phyloP scores from a whole-genome alignment of 2,113 vertebrate genomes.

The Phylloscopus whistleri region DNA sequence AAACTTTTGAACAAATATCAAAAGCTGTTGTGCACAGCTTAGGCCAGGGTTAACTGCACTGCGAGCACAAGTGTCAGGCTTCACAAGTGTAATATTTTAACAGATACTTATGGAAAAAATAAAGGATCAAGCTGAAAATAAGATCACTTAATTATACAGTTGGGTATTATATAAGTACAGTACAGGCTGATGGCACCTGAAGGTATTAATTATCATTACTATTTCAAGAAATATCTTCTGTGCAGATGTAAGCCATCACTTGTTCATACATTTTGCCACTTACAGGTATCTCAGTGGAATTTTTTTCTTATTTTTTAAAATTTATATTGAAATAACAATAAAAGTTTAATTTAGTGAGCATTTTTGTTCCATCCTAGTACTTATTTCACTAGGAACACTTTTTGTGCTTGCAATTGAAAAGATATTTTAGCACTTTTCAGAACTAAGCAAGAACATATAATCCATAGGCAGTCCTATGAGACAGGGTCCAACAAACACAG shows the following conservation, averaged over 20 bases:
- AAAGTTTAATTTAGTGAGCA: background rate
- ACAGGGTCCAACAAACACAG: background rate
- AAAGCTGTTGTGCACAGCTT: background rate
- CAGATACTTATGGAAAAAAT: background rate
- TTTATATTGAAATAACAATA: background rate
- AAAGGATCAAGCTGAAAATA: background rate
- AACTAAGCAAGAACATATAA: background rate
- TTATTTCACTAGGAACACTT: background rate
- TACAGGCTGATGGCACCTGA: background rate
- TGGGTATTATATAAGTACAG: background rate
- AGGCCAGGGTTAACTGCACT: background rate
- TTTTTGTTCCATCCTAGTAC: background rate
- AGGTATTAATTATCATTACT: conserved; percentile 2
- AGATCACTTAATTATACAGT: background rate
- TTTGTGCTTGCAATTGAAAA: background rate
- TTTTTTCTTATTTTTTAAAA: background rate
- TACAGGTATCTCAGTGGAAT: background rate
- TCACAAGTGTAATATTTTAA: background rate
- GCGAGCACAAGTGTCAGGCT: background rate
- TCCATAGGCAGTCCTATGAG: background rate
- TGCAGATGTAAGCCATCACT: background rate
- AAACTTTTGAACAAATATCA: background rate
- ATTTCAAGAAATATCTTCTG: background rate
- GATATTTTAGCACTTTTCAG: background rate
- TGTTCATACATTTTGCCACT: background rate